These are phyloP conservation scores for Oncorhynchus gorbuscha DNA, from an alignment of 2,113 vertebrate genomes.

Conservation along the genomic window DNA sequence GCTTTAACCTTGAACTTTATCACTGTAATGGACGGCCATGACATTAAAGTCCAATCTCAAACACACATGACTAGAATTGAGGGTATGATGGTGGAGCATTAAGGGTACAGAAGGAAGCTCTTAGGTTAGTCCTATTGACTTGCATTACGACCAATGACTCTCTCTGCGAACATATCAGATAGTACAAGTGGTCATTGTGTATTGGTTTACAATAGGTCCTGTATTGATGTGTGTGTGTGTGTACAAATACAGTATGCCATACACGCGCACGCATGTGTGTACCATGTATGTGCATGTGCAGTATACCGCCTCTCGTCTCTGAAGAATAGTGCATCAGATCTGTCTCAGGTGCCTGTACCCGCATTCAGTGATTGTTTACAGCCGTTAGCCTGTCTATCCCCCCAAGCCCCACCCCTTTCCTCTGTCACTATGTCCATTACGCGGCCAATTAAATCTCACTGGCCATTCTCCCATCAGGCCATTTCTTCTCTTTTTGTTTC, in stretches of 20 bases:
- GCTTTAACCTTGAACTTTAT: conserved; percentile 65
- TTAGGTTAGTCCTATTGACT: too few species aligned
- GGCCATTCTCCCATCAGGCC: conserved; percentile 31
- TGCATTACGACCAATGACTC: too few species aligned
- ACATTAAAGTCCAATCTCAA: conserved; percentile 41
- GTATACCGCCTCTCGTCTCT: too few species aligned
- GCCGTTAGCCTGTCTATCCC: too few species aligned
- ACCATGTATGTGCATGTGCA: too few species aligned
- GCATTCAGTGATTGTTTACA: too few species aligned
- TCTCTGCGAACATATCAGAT: neutral
- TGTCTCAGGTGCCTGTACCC: conserved; percentile 1
- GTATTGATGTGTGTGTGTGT: neutral
- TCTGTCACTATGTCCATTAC: conserved; percentile 34
- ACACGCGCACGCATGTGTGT: neutral
- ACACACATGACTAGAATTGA: neutral
- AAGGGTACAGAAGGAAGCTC: neutral
- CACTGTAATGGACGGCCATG: conserved; percentile 40
- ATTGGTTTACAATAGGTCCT: too few species aligned
- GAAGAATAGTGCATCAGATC: conserved; percentile 10
- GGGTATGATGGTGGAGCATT: neutral
- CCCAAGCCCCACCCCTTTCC: too few species aligned
- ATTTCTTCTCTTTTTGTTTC: conserved; percentile 27
- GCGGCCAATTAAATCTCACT: conserved; percentile 28
- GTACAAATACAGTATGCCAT: neutral
- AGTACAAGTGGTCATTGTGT: neutral